These are phyloP conservation scores for Chaunax sp. DNA, from an alignment of 2,797 vertebrate genomes.

Conservation along the genomic window DNA sequence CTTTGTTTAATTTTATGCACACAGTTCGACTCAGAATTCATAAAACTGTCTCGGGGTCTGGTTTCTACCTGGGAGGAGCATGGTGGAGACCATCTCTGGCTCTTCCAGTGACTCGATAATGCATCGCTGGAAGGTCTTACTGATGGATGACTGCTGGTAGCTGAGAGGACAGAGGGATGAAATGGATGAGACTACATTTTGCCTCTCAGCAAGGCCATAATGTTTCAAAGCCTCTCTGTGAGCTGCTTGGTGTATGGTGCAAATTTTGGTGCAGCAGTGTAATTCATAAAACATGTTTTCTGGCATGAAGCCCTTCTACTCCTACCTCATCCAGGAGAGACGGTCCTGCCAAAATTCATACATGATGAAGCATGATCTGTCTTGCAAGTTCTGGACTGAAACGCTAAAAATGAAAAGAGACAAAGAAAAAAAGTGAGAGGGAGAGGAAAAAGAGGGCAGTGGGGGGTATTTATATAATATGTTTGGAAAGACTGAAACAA, in stretches of 20 bases:
- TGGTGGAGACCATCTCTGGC: constrained; percentile 91
- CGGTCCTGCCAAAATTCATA: constrained; percentile 86
- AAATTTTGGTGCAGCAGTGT: constrained; percentile 10
- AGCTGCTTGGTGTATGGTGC: constrained; percentile 9
- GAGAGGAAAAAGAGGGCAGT: not conserved
- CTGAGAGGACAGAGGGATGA: constrained; percentile 69
- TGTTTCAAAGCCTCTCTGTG: constrained; percentile 28
- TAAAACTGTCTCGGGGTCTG: not conserved
- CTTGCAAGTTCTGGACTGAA: constrained; percentile 88
- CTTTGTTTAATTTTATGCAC: too few relatives aligned
- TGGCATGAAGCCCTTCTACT: constrained; percentile 12
- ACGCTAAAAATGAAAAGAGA: constrained; percentile 76
- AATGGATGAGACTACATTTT: constrained; percentile 18
- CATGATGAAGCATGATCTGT: constrained; percentile 86
- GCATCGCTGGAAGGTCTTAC: constrained; percentile 90
- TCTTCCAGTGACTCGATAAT: constrained; percentile 88
- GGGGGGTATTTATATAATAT: constrained; percentile 26
- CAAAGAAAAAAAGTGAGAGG: not conserved
- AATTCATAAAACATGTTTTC: constrained; percentile 15
- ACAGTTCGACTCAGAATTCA: not conserved
- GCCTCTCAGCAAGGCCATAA: constrained; percentile 9
- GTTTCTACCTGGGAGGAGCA: constrained; percentile 91
- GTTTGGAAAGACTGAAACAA: constrained; percentile 22
- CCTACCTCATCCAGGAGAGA: constrained; percentile 85
- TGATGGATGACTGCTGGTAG: constrained; percentile 90